phyloP scores from a whole-genome alignment of 92 coral and sea anemone species.

The Micromussa lordhowensis region DNA sequence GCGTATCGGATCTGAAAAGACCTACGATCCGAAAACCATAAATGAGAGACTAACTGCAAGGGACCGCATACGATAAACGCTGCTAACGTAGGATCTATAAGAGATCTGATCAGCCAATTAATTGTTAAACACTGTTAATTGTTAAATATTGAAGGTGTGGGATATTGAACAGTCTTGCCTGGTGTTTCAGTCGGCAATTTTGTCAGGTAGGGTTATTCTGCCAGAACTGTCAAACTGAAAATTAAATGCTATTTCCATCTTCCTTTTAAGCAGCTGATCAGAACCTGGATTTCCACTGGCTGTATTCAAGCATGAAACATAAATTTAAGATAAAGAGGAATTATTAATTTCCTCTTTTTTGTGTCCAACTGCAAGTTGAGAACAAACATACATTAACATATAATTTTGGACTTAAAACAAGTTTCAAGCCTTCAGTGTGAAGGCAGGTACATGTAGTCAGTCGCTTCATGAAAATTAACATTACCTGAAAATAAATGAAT shows the following conservation, averaged over 20 bases:
- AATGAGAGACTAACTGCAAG: too few species aligned
- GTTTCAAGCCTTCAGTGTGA: background rate
- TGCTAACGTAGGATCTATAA: too few species aligned
- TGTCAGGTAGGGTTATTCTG: slow-evolving; percentile 77
- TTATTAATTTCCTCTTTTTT: too few species aligned
- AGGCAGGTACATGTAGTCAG: background rate
- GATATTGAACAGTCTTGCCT: slow-evolving; percentile 78
- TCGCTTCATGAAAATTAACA: background rate
- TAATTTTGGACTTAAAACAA: background rate
- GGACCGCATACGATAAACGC: too few species aligned
- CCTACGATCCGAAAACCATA: too few species aligned
- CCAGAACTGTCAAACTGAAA: background rate
- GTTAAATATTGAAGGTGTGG: slow-evolving; percentile 74
- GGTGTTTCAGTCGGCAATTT: slow-evolving; percentile 86
- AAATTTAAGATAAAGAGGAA: too few species aligned
- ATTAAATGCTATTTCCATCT: background rate
- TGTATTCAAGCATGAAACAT: background rate
- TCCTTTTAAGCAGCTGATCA: background rate
- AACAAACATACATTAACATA: too few species aligned
- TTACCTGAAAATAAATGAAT: background rate
- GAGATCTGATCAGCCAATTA: too few species aligned
- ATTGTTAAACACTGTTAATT: background rate
- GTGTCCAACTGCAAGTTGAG: too few species aligned
- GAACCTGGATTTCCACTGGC: background rate
- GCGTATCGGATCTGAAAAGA: too few species aligned